Evolutionary conservation across 2,113 vertebrate species (phyloP).

Genomic region (Myrmophylax atrothorax): DNA sequence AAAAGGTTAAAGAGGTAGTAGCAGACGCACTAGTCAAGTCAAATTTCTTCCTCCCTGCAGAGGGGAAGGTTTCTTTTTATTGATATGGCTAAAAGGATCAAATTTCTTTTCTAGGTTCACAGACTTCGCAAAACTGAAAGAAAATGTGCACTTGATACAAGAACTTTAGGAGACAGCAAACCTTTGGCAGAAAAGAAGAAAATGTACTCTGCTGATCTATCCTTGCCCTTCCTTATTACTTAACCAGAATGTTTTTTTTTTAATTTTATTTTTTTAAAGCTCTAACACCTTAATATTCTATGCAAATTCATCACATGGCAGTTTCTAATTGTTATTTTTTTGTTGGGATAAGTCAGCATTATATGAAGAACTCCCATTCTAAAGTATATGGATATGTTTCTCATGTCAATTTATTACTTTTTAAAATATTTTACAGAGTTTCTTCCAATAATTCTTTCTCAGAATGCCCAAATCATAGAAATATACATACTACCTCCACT

Average conservation of each 20-base stretch:
- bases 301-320: not conserved
- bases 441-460: not conserved
- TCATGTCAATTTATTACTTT: not conserved
- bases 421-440: not conserved
- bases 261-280: not conserved
- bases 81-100: not conserved
- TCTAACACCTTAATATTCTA: not conserved
- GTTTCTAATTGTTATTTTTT: not conserved
- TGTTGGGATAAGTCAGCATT: fast-evolving
- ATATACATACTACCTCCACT: not conserved
- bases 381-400: not conserved
- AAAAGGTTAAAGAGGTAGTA: not conserved
- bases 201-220: not conserved
- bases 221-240: not conserved
- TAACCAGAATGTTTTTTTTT: not conserved
- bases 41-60: not conserved
- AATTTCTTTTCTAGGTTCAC: not conserved
- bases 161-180: not conserved
- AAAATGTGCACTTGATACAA: not conserved
- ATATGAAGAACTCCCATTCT: not conserved
- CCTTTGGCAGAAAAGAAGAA: not conserved
- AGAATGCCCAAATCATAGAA: not conserved
- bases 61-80: not conserved
- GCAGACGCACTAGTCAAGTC: not conserved
- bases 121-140: not conserved